Conservation (phyloP, 2,113 vertebrate genomes). For the Catharus fuscescens region DNA sequence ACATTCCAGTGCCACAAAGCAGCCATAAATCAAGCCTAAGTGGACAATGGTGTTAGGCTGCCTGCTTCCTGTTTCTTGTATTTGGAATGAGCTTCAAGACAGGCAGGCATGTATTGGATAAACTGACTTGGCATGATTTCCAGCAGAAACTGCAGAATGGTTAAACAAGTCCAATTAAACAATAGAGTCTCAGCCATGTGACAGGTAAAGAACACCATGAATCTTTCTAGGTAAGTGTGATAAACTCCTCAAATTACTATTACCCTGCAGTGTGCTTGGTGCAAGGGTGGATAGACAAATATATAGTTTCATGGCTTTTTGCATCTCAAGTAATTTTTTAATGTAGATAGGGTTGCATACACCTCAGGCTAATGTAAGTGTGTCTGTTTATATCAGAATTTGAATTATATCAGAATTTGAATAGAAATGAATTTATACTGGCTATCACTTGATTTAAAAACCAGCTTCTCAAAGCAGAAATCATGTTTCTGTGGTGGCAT, state of each 20-base stretch:
- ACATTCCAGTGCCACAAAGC: not conserved
- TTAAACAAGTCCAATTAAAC: not conserved
- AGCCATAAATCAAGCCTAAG: not conserved
- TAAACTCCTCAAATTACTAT: not conserved
- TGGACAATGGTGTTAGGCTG: not conserved
- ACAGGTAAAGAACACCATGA: not conserved
- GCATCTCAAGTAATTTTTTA: not conserved
- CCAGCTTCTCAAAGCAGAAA: not conserved
- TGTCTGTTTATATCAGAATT: not conserved
- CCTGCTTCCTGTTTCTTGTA: not conserved
- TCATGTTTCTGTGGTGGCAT: not conserved
- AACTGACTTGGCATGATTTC: not conserved
- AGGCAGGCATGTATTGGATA: not conserved
- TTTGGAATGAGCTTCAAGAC: not conserved
- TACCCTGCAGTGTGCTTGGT: not conserved
- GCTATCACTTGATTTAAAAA: not conserved
- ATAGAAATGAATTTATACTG: not conserved
- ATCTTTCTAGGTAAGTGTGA: not conserved
- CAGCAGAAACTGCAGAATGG: not conserved
- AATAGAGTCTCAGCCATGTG: not conserved
- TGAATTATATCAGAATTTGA: not conserved
- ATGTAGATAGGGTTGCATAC: not conserved
- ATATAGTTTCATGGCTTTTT: not conserved
- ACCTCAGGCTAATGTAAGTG: not conserved
- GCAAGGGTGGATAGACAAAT: not conserved